These are phyloP conservation scores for Danionella cerebrum DNA, from an alignment of 2,113 vertebrate species.

Conservation along the genomic window DNA sequence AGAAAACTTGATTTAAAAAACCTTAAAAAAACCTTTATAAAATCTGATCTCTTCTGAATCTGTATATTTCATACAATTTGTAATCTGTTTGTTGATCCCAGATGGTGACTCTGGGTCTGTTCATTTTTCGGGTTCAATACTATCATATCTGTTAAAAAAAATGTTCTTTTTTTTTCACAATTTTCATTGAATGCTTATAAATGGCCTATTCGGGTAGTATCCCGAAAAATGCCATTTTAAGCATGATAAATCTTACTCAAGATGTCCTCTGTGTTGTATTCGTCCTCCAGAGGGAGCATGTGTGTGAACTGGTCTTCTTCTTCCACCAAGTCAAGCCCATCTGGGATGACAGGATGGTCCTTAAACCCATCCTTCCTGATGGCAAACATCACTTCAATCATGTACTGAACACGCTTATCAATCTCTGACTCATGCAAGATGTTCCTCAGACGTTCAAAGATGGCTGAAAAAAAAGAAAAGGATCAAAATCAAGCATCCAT, in stretches of 20 bases:
- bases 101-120: too few relatives aligned
- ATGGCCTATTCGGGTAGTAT: too few relatives aligned
- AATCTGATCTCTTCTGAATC: too few relatives aligned
- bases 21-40: too few relatives aligned
- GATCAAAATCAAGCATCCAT: background rate
- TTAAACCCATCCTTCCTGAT: constrained; percentile 97
- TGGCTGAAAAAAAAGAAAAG: constrained; percentile 63
- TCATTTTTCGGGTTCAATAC: too few relatives aligned
- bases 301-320: constrained; percentile 98
- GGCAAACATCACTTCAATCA: constrained; percentile 99
- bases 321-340: constrained; percentile 90
- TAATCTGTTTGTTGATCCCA: too few relatives aligned
- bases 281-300: constrained; percentile 94
- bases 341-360: constrained; percentile 85
- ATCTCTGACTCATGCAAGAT: constrained; percentile 95
- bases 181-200: too few relatives aligned
- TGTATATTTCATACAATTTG: too few relatives aligned
- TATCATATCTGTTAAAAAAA: too few relatives aligned
- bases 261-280: constrained; percentile 87
- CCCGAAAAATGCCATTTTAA: too few relatives aligned
- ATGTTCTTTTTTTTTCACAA: too few relatives aligned
- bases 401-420: constrained; percentile 96
- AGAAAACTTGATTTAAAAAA: too few relatives aligned
- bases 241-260: constrained; percentile 78
- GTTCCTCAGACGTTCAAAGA: constrained; percentile 95